phyloP scores from a whole-genome alignment of 2,797 vertebrate genomes.

The Hippoglossus hippoglossus region DNA sequence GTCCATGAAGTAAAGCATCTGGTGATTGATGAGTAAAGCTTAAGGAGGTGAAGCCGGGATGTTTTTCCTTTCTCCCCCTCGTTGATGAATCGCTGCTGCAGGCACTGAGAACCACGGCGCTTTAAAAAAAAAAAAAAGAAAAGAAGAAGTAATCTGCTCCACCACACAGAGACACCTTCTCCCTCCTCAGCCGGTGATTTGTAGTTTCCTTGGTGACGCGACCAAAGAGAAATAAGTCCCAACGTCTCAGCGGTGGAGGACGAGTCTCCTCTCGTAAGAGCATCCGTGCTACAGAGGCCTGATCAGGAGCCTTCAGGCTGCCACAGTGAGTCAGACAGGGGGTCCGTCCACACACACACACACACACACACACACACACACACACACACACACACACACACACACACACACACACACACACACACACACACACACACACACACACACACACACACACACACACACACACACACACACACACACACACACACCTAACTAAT shows the following conservation, averaged over 20 bases:
- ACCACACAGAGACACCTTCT: slow-evolving; percentile 29
- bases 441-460: not conserved
- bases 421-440: no score
- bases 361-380: not conserved
- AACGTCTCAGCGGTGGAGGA: slow-evolving; percentile 9
- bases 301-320: slow-evolving; percentile 45
- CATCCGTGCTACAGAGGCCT: slow-evolving; percentile 71
- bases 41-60: slow-evolving; percentile 58
- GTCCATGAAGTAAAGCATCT: slow-evolving; percentile 74
- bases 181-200: slow-evolving; percentile 12
- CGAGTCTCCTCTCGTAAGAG: slow-evolving; percentile 26
- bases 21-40: slow-evolving; percentile 81
- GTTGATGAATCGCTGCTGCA: slow-evolving; percentile 59
- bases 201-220: not conserved
- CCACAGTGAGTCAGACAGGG: no score
- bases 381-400: no score
- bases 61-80: not conserved
- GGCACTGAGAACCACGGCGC: slow-evolving; percentile 75
- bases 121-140: slow-evolving; percentile 1
- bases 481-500: not conserved
- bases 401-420: not conserved
- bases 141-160: not conserved
- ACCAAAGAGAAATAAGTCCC: slow-evolving; percentile 10
- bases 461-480: no score
- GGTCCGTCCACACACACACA: not conserved